Evolutionary conservation across 2,888 invertebrate genomes (phyloP), one percentile per base, ranked within the genome.

Genomic region (Liposcelis brunnea): DNA sequence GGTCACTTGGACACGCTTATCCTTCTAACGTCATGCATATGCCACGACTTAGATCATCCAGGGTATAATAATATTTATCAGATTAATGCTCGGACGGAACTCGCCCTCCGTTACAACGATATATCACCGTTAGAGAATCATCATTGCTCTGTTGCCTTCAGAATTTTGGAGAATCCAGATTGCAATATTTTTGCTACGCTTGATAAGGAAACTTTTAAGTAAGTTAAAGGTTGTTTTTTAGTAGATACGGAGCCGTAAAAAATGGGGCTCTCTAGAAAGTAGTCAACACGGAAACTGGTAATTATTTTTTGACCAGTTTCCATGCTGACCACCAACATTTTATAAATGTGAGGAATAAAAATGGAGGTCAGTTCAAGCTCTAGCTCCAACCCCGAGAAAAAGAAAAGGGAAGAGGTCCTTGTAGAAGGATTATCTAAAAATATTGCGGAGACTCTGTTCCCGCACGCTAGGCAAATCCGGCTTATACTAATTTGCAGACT

Each of bases 121-220:
- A 83, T 84, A 58, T 84, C 83, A 44, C 84, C 84, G 2, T 64
- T 85, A 59, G 85, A 85, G 63, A 85, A 85, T 63, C 85, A 85
- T 61, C 85, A 85, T 60, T 84, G 84, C 63, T 83, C 83, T 50
- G 80, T 85, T 54, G 80, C 84, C 38, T 85, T 85, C 63, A 75
- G 81, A 49, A 74, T 85, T 52, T 68, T 85, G 53, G 80, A 80
- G 58, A 74, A 80, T 57, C 77, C 80, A 46, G 80, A 82, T 57
- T 80, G 80, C 62, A 85, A 85, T 62, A 80, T 85, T 53, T 77
- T 84, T 59, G 71, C 75, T 52, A 75, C 77, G 55, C 69, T 82
- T 55, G 69, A 68, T 52, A 64, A 69, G 53, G 67, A 73, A 50
- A 70, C 70, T 52, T 77, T 73, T 60, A 71, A 71, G 65, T 65